Conservation (phyloP, 2,113 vertebrate species). For the Pedionomus torquatus region DNA sequence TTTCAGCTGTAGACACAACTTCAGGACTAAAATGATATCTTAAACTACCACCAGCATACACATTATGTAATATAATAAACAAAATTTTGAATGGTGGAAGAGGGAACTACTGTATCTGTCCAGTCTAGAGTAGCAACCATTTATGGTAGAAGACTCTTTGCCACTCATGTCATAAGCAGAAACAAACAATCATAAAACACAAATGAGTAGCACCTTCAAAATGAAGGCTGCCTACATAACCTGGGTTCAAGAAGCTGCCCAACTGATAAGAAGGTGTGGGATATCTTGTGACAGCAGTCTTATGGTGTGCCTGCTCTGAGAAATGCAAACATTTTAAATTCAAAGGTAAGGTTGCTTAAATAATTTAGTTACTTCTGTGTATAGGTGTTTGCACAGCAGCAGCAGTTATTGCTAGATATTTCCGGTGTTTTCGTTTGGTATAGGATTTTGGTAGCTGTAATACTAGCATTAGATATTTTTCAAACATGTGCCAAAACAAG, state of each 20-base stretch:
- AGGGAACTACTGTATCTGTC: background rate
- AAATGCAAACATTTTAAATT: background rate
- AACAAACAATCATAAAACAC: background rate
- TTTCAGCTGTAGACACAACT: background rate
- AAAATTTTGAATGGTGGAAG: background rate
- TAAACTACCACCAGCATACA: background rate
- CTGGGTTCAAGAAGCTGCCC: background rate
- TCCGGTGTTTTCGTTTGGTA: background rate
- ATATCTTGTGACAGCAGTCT: background rate
- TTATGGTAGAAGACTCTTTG: background rate
- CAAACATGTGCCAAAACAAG: background rate
- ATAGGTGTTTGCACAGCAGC: background rate
- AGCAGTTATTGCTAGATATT: background rate
- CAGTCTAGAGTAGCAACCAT: background rate
- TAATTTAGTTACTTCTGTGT: background rate
- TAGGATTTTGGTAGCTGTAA: background rate
- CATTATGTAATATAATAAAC: background rate
- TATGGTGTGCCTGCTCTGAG: background rate
- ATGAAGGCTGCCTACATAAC: background rate
- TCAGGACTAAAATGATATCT: background rate
- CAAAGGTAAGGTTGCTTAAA: constrained; percentile 19
- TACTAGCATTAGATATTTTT: background rate
- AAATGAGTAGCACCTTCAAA: background rate
- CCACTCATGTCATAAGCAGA: background rate
- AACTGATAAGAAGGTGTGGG: background rate